Base-by-base conservation (phyloP, 2,113 vertebrate genomes). In the Campylorhamphus procurvoides region DNA sequence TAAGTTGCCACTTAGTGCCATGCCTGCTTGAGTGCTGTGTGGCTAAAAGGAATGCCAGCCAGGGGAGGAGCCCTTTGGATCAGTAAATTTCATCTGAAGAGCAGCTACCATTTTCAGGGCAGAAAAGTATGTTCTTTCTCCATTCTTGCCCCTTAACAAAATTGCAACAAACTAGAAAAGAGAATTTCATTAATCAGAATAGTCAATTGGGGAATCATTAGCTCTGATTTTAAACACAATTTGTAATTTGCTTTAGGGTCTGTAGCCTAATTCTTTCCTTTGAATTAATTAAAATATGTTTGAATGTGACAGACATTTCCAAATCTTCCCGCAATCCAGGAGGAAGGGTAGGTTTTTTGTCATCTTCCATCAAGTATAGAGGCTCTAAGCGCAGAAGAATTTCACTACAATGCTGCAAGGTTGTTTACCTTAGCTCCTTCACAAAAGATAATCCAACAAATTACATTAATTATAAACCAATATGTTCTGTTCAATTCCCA, bases 391-490 rank as follows among this genome's bases (percentile, higher is more conserved):
- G 27, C 92, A 92, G 84, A 97, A 97, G 95, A 97, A 97, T 97
- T 97, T 95, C 96, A 94, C 97, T 97, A 98, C 97, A 98, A 90
- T 97, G 96, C 96, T 96, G 97, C 96, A 98, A 98, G 98, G 98
- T 97, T 98, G 98, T 98, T 98, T 98, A 98, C 98, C 98, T 98
- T 98, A 97, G 96, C 98, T 97, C 98, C 98, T 99, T 98, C 98
- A 99, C 98, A 98, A 99, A 98, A 99, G 98, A 99, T 99, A 99
- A 98, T 98, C 98, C 98, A 98, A 98, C 98, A 99, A 99, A 99
- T 99, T 99, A 99, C 99, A 99, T 99, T 99, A 99, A 99, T 99
- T 99, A 99, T 99, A 99, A 99, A 99, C 98, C 99, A 99, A 99
- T 99, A 99, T 99, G 99, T 98, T 99, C 98, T 98, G 96, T 98